Percentiles rank a stretch among this genome's conserved stretches.
These are phyloP conservation scores for Trypoxylus dichotomus DNA, from an alignment of 1,140 invertebrate genomes.

Conservation along the genomic window DNA sequence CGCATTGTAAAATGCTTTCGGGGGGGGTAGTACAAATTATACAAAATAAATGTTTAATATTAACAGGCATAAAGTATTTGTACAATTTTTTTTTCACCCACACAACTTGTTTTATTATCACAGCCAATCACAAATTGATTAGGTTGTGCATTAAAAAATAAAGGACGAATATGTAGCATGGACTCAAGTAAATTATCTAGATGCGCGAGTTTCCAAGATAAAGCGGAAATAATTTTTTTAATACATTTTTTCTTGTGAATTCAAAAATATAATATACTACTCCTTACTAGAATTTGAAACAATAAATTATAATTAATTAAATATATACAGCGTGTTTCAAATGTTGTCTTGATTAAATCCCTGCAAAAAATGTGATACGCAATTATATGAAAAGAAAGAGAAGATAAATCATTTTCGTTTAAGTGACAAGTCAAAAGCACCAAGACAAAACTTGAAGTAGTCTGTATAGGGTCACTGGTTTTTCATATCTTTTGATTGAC, in stretches of 20 bases:
- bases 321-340: neutral
- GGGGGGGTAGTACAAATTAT: neutral
- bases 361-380: too few relatives aligned
- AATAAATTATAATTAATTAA: too few relatives aligned
- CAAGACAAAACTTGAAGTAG: neutral
- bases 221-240: too few relatives aligned
- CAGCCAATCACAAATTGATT: slow-evolving; percentile 29
- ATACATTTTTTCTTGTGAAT: too few relatives aligned
- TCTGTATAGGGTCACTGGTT: neutral
- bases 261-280: too few relatives aligned
- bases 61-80: slow-evolving; percentile 27
- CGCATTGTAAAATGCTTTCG: slow-evolving; percentile 8
- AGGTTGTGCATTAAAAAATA: slow-evolving; percentile 23
- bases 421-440: neutral
- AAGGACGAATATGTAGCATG: neutral
- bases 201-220: too few relatives aligned
- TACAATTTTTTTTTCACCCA: slow-evolving; percentile 24
- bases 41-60: slow-evolving; percentile 14
- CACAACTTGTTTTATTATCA: slow-evolving; percentile 3
- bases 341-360: neutral
- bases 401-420: too few relatives aligned
- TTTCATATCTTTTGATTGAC: neutral
- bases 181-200: neutral
- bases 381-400: too few relatives aligned
- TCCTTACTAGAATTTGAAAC: too few relatives aligned